Evolutionary conservation across 2,113 vertebrate genomes (phyloP).

Genomic region (Neolamprologus falcicula): DNA sequence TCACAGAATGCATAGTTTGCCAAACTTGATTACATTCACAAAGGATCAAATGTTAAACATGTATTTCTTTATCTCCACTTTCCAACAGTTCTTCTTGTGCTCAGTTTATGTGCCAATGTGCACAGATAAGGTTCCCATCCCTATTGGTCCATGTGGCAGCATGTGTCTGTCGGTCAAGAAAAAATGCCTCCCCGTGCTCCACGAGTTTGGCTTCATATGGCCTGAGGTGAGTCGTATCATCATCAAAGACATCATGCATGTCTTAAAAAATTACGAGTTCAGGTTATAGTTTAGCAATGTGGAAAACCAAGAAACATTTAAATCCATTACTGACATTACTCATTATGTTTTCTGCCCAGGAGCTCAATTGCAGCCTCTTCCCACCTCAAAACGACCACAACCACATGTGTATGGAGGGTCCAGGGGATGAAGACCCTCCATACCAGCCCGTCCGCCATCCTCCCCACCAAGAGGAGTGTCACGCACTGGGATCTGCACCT

Average conservation of each 20-base stretch:
- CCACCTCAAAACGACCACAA: conserved; percentile 98
- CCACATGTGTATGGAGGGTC: conserved; percentile 99
- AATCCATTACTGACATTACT: neutral
- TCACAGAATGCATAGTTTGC: neutral
- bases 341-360: conserved; percentile 3
- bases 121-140: conserved; percentile 97
- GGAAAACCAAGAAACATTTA: neutral
- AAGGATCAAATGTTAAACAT: neutral
- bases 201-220: conserved; percentile 96
- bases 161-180: conserved; percentile 96
- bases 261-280: neutral
- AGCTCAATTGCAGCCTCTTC: conserved; percentile 95
- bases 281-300: neutral
- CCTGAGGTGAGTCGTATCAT: conserved; percentile 71
- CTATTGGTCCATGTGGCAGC: conserved; percentile 93
- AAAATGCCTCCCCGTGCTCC: conserved; percentile 90
- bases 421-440: conserved; percentile 86
- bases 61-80: neutral
- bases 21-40: neutral
- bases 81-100: conserved; percentile 91
- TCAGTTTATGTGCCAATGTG: conserved; percentile 98
- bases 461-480: conserved; percentile 90
- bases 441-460: conserved; percentile 78
- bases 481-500: conserved; percentile 75
- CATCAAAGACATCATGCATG: neutral